Evolutionary conservation across 2,797 vertebrate species (phyloP).

Genomic region (Crossoptilon crossoptilon): DNA sequence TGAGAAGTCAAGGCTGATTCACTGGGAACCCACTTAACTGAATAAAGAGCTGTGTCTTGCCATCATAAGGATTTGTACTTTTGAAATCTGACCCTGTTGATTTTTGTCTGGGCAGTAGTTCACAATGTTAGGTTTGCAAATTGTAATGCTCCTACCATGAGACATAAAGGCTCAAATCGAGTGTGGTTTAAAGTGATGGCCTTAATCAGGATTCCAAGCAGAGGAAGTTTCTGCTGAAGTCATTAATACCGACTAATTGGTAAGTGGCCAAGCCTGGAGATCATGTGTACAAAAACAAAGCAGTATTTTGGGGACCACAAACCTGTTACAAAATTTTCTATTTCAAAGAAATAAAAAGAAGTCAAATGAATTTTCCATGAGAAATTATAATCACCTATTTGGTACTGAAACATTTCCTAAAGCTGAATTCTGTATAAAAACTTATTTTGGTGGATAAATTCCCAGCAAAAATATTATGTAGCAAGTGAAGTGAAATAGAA

Average conservation of each 20-base stretch:
- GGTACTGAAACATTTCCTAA: neutral
- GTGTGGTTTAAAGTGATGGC: neutral
- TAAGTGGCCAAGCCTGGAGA: neutral
- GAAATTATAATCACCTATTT: neutral
- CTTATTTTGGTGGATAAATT: neutral
- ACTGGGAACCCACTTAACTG: neutral
- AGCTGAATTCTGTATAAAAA: neutral
- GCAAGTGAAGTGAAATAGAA: neutral
- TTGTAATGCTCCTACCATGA: neutral
- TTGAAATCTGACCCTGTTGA: neutral
- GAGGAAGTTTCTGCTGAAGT: neutral
- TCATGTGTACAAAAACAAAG: neutral
- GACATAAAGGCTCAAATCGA: neutral
- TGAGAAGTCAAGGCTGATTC: neutral
- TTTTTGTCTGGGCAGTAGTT: neutral
- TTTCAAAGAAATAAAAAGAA: neutral
- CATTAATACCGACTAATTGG: neutral
- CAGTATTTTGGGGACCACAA: neutral
- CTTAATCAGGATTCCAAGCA: neutral
- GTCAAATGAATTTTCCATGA: neutral
- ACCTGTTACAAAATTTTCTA: neutral
- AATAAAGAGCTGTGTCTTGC: neutral
- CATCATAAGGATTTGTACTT: neutral
- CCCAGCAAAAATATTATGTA: neutral
- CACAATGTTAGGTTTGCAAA: neutral